phyloP scores from a whole-genome alignment of 2,797 vertebrate genomes.

The Triplophysa bombifrons region DNA sequence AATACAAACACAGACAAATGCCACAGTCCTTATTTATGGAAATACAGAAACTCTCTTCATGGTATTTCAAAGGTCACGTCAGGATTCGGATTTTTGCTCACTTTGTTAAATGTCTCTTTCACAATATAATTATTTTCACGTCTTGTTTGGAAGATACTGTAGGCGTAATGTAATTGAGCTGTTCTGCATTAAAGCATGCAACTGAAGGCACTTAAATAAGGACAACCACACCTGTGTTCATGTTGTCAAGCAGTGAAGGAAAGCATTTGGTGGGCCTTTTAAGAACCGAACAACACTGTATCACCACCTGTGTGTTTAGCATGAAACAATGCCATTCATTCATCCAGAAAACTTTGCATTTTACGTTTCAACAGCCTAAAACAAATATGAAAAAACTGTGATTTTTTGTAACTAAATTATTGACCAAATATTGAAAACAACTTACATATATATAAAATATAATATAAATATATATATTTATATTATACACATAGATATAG shows the following conservation, averaged over 20 bases:
- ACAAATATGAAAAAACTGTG: not conserved
- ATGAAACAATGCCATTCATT: not conserved
- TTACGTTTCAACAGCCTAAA: not conserved
- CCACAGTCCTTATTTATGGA: not conserved
- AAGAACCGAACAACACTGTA: not conserved
- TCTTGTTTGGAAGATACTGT: no score
- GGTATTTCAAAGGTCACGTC: not conserved
- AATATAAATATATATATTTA: no score
- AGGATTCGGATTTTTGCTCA: not conserved
- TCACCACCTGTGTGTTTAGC: not conserved
- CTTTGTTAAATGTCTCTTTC: no score
- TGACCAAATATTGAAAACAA: no score
- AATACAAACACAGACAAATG: slow-evolving; percentile 3
- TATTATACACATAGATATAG: no score
- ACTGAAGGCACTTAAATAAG: slow-evolving; percentile 49
- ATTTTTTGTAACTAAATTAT: no score
- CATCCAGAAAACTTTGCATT: not conserved
- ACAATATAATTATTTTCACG: no score
- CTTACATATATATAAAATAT: no score
- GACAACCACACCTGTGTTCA: slow-evolving; percentile 28
- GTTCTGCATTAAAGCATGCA: slow-evolving; percentile 33
- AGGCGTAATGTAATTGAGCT: not conserved
- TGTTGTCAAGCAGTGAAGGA: not conserved
- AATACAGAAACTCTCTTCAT: not conserved
- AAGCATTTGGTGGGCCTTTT: not conserved